These are phyloP conservation scores for Chironomus tentans DNA, from an alignment of 2,888 invertebrate genomes.

Conservation along the genomic window DNA sequence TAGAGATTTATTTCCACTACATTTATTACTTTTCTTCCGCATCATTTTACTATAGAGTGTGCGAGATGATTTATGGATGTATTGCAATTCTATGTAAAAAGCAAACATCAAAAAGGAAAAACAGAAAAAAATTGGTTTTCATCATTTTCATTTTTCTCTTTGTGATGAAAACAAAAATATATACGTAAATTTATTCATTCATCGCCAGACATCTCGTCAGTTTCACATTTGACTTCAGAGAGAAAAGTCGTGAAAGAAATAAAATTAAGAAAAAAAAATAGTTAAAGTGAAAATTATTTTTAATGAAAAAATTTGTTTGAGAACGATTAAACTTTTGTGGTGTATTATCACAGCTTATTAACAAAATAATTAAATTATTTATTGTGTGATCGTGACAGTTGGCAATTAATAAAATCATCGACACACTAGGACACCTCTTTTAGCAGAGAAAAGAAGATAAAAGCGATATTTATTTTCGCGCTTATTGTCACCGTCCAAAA, in stretches of 20 bases:
- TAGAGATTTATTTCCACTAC: too few relatives aligned
- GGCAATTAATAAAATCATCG: background rate
- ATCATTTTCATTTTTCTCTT: background rate
- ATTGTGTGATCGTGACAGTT: too few relatives aligned
- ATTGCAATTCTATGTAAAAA: background rate
- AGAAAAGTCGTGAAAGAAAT: background rate
- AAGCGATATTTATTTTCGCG: background rate
- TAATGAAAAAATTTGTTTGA: background rate
- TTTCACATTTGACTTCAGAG: background rate
- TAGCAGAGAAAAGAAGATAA: background rate
- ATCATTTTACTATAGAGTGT: too few relatives aligned
- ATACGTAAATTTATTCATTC: background rate
- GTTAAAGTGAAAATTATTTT: background rate
- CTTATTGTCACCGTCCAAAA: background rate
- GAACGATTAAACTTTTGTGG: background rate
- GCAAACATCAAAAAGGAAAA: background rate
- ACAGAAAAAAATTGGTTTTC: background rate
- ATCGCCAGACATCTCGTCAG: constrained; percentile 3
- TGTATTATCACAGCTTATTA: background rate
- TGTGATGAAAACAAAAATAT: background rate
- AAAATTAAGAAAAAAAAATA: background rate
- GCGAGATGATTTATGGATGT: too few relatives aligned
- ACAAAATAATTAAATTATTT: background rate
- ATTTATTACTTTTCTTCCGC: too few relatives aligned
- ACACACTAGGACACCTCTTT: background rate